Evolutionary conservation across 2,113 vertebrate species (phyloP), one percentile per base, ranked within the genome.

Genomic region (Amblyornis subalaris): DNA sequence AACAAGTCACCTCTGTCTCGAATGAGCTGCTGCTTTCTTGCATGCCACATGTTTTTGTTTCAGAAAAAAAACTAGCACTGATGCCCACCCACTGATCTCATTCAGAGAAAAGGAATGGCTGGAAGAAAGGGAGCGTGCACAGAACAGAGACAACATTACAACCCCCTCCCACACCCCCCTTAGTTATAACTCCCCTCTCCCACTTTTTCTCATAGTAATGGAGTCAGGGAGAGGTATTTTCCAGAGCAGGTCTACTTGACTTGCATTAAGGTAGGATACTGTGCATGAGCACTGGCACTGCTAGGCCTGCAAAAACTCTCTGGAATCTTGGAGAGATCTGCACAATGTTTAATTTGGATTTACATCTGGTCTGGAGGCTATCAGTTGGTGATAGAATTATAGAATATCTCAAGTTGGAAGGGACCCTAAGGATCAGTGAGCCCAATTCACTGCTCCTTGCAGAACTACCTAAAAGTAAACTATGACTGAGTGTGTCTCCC

Each of bases 161-260:
- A 75, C n/a, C n/a, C n/a, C n/a, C n/a, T n/a, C n/a, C n/a, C n/a
- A 42, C 93, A 1, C 17, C 15, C 8, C 78, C 25, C 61, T 79
- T 36, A 48, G 31, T 60, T 79, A 65, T 2, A 88, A 36, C 35
- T 79, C 14, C 14, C 24, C 8, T 82, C 50, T 91, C 6, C 5
- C 0, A 0, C 9, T 77, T 80, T 54, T 29, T 16, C 28, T 25
- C 16, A 23, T 13, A 57, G 7, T 45, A 80, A 50, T 0, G 0
- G 33, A 48, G 15, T 33, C 31, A 92, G 22, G 1, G 3, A 72
- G 31, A 85, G 14, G 44, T 55, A 45, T 85, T 93, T 69, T 80
- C 18, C 60, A 60, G 74, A 73, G 65, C 29, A 50, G 8, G 9
- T 35, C 38, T 58, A 58, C 18, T 50, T 84, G 42, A 75, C 24